Percentiles rank a stretch among this genome's conserved stretches.
Conservation (phyloP, 2,113 vertebrate species). For the Pseudopodoces humilis region DNA sequence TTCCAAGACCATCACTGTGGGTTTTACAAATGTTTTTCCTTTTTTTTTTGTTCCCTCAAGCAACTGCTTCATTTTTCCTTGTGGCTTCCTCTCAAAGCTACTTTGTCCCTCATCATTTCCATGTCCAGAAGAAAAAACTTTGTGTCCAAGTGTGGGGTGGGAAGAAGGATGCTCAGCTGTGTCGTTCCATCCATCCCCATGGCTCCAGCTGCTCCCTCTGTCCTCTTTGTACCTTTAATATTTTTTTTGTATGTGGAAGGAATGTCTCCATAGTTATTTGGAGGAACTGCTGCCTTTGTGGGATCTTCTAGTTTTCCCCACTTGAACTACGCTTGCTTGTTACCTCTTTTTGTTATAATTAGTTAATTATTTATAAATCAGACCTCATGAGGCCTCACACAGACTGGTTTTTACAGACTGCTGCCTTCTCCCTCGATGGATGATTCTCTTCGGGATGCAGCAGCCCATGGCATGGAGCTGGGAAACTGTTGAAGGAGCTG, state of each 20-base stretch:
- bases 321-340: not conserved
- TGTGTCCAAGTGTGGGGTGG: not conserved
- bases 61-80: not conserved
- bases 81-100: not conserved
- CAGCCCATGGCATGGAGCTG: not conserved
- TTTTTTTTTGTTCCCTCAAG: not conserved
- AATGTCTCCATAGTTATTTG: not conserved
- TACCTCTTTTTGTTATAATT: not conserved
- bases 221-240: not conserved
- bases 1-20: not conserved
- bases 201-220: not conserved
- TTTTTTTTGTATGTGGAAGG: not conserved
- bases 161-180: not conserved
- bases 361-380: not conserved
- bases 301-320: not conserved
- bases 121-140: not conserved
- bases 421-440: not conserved
- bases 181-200: not conserved
- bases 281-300: not conserved
- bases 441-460: not conserved
- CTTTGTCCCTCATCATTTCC: not conserved
- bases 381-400: rapidly evolving
- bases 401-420: not conserved
- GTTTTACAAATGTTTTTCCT: not conserved
- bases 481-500: not conserved